Evolutionary conservation across 2,113 vertebrate genomes (phyloP).

Genomic region (Porphyrio hochstetteri): DNA sequence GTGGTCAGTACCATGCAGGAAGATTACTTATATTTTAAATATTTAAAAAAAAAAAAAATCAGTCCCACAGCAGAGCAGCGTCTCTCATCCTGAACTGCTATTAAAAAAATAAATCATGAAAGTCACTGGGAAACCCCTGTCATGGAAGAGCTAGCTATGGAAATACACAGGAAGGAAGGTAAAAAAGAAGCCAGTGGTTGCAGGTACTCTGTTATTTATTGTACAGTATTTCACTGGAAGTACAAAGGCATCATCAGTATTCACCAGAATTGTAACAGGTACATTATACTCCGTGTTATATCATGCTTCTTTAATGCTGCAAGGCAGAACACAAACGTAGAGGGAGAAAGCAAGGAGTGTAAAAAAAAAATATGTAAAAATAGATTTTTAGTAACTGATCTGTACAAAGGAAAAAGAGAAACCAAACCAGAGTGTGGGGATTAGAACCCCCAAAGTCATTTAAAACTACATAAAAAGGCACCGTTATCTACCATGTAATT

Average conservation of each 20-base stretch:
- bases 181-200: slow-evolving; percentile 16
- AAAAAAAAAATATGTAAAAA: slow-evolving; percentile 38
- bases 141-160: background rate
- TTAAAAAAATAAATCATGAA: background rate
- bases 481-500: slow-evolving; percentile 63
- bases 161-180: slow-evolving; percentile 32
- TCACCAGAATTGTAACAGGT: slow-evolving; percentile 69
- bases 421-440: slow-evolving; percentile 24
- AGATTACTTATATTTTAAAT: background rate
- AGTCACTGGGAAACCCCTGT: background rate
- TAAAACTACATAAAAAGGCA: slow-evolving; percentile 55
- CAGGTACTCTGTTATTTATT: slow-evolving; percentile 80
- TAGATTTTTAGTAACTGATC: slow-evolving; percentile 57
- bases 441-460: slow-evolving; percentile 52
- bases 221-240: slow-evolving; percentile 74
- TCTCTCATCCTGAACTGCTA: background rate
- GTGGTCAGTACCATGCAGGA: background rate
- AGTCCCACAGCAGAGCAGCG: background rate
- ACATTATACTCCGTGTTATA: slow-evolving; percentile 59
- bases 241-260: slow-evolving; percentile 77
- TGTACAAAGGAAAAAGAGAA: slow-evolving; percentile 54
- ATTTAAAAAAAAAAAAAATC: no score
- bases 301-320: background rate
- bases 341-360: slow-evolving; percentile 13
- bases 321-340: slow-evolving; percentile 58